Conservation (phyloP, 2,888 invertebrate species). For the Megaustenia siamemsis region DNA sequence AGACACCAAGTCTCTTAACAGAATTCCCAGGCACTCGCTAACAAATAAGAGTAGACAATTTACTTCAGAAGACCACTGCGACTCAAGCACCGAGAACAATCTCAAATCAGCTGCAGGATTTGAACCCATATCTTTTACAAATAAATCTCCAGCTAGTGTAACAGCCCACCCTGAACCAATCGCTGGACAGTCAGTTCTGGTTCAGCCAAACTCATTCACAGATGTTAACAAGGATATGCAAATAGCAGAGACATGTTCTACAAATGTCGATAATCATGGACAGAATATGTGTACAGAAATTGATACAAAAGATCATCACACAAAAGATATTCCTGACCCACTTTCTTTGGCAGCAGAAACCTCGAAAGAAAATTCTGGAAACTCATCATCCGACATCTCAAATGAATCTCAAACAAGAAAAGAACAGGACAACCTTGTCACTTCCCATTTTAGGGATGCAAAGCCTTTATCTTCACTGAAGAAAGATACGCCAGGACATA, state of each 20-base stretch:
- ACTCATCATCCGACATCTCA: neutral
- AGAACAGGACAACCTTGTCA: neutral
- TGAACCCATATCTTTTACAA: slow-evolving; percentile 44
- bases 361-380: too few relatives aligned
- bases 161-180: slow-evolving; percentile 42
- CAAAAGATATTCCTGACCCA: neutral
- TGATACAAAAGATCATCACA: neutral
- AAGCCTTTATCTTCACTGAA: too few relatives aligned
- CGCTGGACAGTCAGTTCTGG: slow-evolving; percentile 50
- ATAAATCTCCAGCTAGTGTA: slow-evolving; percentile 43
- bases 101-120: slow-evolving; percentile 35
- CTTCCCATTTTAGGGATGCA: neutral
- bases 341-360: too few relatives aligned
- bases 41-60: neutral
- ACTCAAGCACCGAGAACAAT: neutral
- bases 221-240: neutral
- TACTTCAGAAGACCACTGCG: neutral
- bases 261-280: neutral
- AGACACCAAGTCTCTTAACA: neutral
- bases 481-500: neutral
- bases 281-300: neutral
- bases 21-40: slow-evolving; percentile 20
- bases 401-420: neutral
- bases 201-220: slow-evolving; percentile 22
- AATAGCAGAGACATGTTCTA: neutral